Evolutionary conservation across 2,888 invertebrate species (phyloP), one percentile per base, ranked within the genome.

Genomic region (Sussaba pulchella): DNA sequence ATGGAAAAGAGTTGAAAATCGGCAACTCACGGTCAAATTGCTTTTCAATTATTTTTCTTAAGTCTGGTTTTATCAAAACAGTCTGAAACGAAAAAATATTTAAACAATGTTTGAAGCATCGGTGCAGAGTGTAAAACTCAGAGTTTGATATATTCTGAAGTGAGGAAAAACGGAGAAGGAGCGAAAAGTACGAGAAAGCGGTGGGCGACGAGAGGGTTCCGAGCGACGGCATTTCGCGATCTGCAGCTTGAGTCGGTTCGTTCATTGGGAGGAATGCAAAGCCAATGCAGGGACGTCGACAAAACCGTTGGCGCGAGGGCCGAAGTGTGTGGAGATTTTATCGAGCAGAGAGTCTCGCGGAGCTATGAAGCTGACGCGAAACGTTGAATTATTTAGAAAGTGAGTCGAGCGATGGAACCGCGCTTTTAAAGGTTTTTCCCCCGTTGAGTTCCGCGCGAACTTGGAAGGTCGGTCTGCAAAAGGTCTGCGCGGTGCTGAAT

Each of bases 311-410:
- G 24, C 54, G 71, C 59, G 59, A 59, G 31, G 66, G 71, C 57
- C 47, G 47, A 64, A 54, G 69, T 41, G 66, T 54, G 71, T 71
- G 74, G 67, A 75, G 79, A 80, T 75, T 80, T 80, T 59, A 80
- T 80, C 75, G 79, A 71, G 71, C 75, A 45, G 52, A 45, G 64
- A 67, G 66, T 45, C 54, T 50, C 45, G 72, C 31, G 12, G 26
- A 14, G 63, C 9, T 36, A 45, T 6, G 24, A 70, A 24, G 64
- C 52, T 24, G 12, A n/a, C 21, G 70, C 47, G 61, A 71, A 80
- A 66, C 71, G 79, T 80, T 75, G 79, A 80, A 80, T 80, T 80
- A 80, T 75, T 80, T 80, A 80, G 79, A 75, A 75, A 80, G 75
- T 75, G 75, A 75, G 45, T 75, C 70, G 47, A 70, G 74, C 74